Base-by-base conservation (phyloP, 2,797 vertebrate genomes). In the Catostomus latipinnis region DNA sequence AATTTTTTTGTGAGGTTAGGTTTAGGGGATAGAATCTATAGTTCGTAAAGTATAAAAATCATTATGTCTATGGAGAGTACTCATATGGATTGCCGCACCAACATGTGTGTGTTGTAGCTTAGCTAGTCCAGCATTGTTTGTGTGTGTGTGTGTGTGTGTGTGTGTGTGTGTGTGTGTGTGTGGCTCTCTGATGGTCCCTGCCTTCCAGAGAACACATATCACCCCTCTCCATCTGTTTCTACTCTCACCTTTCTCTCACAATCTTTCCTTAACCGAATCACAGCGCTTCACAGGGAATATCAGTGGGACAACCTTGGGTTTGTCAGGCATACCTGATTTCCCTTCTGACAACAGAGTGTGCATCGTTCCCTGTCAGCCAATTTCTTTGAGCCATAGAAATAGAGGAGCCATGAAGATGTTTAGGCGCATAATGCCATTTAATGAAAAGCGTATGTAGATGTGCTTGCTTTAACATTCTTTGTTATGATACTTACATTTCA, bases 181-280 rank as follows among this genome's bases (percentile, higher is more conserved):
- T 58, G 6, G 61, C 1, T 85, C 56, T 80, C 34, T 71, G 82
- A 82, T 73, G 80, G 78, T 81, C 63, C 73, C 76, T 69, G 49
- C 66, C 69, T 70, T 78, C 56, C 46, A 72, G 78, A 78, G 82
- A 83, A 86, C 70, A 85, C 78, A 68, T 70, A 77, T 86, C 76
- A 88, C 78, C 74, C 85, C 81, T 84, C 89, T 91, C 91, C 92
- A 93, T 94, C 94, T 93, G 93, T 90, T 93, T 88, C 73, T 87
- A 73, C 91, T 92, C 89, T 92, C 92, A 92, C 92, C 89, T 93
- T 89, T 83, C 85, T 84, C 80, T 91, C 85, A 11, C 89, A 76
- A 86, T 57, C 76, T 65, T 74, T 78, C 85, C 84, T 85, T 83
- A 79, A 62, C 83, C 73, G 13, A 81, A 75, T 75, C 81, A 70